Conservation (phyloP, 2,888 invertebrate genomes). For the Eupithecia insigniata region DNA sequence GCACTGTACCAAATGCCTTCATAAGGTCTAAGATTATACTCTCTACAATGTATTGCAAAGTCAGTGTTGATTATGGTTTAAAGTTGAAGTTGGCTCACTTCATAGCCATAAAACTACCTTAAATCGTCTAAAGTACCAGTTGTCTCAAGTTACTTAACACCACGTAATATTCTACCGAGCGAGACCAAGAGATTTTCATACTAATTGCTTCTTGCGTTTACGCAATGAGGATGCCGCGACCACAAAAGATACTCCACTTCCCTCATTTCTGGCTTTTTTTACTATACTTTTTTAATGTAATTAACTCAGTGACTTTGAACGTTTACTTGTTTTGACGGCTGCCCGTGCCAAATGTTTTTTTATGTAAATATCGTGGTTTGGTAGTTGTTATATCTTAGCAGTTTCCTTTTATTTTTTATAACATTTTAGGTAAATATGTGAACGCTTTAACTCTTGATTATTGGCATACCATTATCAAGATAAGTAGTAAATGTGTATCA, state of each 20-base stretch:
- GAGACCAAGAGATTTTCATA: slow-evolving; percentile 66
- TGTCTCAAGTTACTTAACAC: slow-evolving; percentile 45
- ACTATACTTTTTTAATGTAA: slow-evolving; percentile 42
- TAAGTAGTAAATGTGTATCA: slow-evolving; percentile 9
- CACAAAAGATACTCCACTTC: slow-evolving; percentile 52
- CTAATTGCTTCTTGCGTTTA: slow-evolving; percentile 68
- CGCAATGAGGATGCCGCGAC: slow-evolving; percentile 59
- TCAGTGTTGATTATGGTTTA: slow-evolving; percentile 7
- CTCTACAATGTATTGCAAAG: slow-evolving; percentile 6
- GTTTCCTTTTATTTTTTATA: slow-evolving; percentile 24
- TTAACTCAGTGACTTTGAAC: slow-evolving; percentile 50
- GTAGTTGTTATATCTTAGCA: slow-evolving; percentile 8
- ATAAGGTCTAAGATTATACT: slow-evolving; percentile 9
- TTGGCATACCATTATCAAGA: not conserved
- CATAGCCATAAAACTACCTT: slow-evolving; percentile 19
- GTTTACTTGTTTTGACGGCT: slow-evolving; percentile 36
- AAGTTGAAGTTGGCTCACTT: slow-evolving; percentile 7
- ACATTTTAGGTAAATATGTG: not conserved
- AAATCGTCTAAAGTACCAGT: slow-evolving; percentile 39
- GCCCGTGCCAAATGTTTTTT: slow-evolving; percentile 32
- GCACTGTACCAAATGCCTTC: slow-evolving; percentile 24
- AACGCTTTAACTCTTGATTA: not conserved
- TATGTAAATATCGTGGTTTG: slow-evolving; percentile 7
- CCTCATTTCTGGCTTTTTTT: slow-evolving; percentile 45
- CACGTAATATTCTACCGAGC: slow-evolving; percentile 56